These are phyloP conservation scores for Meloidogyne exigua DNA, from an alignment of 1,140 invertebrate genomes.

Conservation along the genomic window DNA sequence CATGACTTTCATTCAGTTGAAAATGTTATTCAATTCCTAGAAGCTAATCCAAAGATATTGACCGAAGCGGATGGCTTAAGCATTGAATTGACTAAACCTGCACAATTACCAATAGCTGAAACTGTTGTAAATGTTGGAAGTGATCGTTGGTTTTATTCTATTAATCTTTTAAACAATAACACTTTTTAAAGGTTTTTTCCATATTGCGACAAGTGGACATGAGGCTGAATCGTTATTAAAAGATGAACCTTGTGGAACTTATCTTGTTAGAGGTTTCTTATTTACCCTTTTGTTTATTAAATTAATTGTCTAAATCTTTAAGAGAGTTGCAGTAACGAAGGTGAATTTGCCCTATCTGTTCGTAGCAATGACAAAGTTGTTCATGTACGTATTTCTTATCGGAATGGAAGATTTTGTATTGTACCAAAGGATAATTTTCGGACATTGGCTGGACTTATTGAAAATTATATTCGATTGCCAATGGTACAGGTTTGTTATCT, in stretches of 20 bases:
- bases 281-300: background rate
- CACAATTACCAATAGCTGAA: slow-evolving; percentile 38
- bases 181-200: slow-evolving; percentile 40
- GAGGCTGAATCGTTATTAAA: slow-evolving; percentile 47
- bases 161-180: slow-evolving; percentile 30
- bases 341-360: slow-evolving; percentile 48
- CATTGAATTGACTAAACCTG: slow-evolving; percentile 42
- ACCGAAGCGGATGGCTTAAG: slow-evolving; percentile 34
- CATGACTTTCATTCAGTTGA: slow-evolving; percentile 43
- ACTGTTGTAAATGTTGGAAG: slow-evolving; percentile 37
- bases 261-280: slow-evolving; percentile 40
- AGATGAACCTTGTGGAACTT: slow-evolving; percentile 47
- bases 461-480: slow-evolving; percentile 45
- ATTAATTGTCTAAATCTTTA: background rate
- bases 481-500: slow-evolving; percentile 38
- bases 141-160: slow-evolving; percentile 18
- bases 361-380: slow-evolving; percentile 44
- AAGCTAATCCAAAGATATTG: slow-evolving; percentile 35
- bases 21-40: slow-evolving; percentile 32
- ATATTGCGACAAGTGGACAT: slow-evolving; percentile 34
- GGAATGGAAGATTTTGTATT: slow-evolving; percentile 47
- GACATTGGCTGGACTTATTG: slow-evolving; percentile 34
- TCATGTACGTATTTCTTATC: slow-evolving; percentile 47
- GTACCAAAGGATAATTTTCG: slow-evolving; percentile 44
- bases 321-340: slow-evolving; percentile 25